phyloP scores from a whole-genome alignment of 2,113 vertebrate species.

The Engraulis encrasicolus region DNA sequence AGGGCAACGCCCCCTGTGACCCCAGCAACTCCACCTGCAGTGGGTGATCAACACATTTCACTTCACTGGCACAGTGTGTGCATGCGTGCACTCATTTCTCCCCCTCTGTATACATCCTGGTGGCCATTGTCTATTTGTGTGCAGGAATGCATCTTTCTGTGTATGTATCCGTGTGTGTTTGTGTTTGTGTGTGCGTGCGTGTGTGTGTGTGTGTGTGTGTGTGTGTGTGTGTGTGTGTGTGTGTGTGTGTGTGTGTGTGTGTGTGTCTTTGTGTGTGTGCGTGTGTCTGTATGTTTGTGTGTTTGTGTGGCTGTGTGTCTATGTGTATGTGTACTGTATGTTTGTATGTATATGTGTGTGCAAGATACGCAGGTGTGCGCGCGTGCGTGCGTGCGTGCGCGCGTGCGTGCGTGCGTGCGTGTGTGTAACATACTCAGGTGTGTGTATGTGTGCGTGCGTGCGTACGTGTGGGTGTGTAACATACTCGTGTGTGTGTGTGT shows the following conservation, averaged over 20 bases:
- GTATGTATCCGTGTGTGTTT: not conserved
- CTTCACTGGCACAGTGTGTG: not conserved
- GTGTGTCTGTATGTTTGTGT: not conserved
- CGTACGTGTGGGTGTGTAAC: not conserved
- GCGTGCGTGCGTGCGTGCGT: too few relatives aligned
- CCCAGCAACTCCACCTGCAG: conserved; percentile 80
- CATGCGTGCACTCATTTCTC: too few relatives aligned
- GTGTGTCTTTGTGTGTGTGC: not conserved
- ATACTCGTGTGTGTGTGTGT: not conserved
- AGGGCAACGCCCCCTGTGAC: conserved; percentile 72
- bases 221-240: not conserved
- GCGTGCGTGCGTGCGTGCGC: too few relatives aligned
- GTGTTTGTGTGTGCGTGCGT: not conserved
- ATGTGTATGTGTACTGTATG: too few relatives aligned
- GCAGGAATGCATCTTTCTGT: too few relatives aligned
- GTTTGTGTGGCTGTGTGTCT: not conserved
- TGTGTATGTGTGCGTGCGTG: not conserved
- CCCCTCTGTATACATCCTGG: too few relatives aligned
- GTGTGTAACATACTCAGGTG: not conserved
- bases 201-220: not conserved
- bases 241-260: not conserved
- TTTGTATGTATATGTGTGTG: too few relatives aligned
- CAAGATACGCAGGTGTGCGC: too few relatives aligned
- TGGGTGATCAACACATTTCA: conserved; percentile 71
- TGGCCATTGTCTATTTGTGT: not conserved